Percentiles rank a stretch among this genome's conserved stretches.
phyloP scores from a whole-genome alignment of 2,888 invertebrate species.

The Linnaemya tessellans region DNA sequence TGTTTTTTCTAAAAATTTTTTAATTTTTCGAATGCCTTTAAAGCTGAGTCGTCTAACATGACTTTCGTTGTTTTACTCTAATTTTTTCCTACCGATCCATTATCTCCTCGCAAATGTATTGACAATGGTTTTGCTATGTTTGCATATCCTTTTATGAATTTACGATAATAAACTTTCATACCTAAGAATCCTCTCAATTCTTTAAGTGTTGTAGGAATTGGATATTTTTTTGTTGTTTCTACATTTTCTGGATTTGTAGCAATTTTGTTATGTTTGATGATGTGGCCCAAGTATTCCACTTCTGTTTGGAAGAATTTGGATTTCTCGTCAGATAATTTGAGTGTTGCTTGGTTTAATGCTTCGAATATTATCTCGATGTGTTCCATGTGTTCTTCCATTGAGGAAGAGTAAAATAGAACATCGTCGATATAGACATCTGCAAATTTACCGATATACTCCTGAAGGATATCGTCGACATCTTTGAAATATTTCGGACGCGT shows the following conservation, averaged over 20 bases:
- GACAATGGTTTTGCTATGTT: too few relatives aligned
- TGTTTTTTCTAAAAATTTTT: not conserved
- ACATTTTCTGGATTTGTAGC: not conserved
- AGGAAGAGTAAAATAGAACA: too few relatives aligned
- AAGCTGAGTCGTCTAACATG: not conserved
- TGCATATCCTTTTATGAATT: constrained; percentile 7
- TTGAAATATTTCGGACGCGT: not conserved
- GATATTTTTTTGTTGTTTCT: constrained; percentile 2
- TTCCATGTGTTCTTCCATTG: too few relatives aligned
- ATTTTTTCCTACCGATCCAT: not conserved
- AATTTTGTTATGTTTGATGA: constrained; percentile 2
- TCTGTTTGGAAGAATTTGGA: too few relatives aligned
- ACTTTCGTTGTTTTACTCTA: not conserved
- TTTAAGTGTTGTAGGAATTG: not conserved
- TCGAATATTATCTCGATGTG: not conserved
- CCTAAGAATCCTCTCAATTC: too few relatives aligned
- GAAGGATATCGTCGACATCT: not conserved
- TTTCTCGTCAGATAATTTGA: too few relatives aligned
- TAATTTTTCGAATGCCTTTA: not conserved
- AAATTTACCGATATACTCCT: too few relatives aligned
- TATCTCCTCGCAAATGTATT: too few relatives aligned
- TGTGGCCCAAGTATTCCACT: not conserved
- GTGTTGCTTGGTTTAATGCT: too few relatives aligned
- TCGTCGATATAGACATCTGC: too few relatives aligned
- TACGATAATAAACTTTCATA: not conserved